Evolutionary conservation across 2,797 vertebrate genomes (phyloP), one percentile per base, ranked within the genome.

Genomic region (Danio tinwini): DNA sequence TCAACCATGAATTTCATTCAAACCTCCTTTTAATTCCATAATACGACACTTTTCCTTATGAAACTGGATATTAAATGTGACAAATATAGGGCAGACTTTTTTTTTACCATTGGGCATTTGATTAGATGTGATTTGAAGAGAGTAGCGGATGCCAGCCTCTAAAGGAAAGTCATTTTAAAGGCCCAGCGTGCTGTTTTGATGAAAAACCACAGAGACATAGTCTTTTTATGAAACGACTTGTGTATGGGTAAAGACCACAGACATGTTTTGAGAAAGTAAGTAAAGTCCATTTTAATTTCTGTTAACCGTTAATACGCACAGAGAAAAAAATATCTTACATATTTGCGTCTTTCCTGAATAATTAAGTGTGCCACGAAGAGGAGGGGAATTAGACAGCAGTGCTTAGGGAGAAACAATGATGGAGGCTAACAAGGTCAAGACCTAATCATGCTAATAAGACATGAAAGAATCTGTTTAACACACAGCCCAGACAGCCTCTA

Each of bases 341-440:
- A 71, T 74, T 65, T 39, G 58, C 67, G 44, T 79, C 55, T 73
- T 82, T 80, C 68, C 69, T 49, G 62, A 76, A 80, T 85, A 76
- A 82, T 82, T 76, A 82, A 65, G 75, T 69, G 62, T 74, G 29
- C 56, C 62, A 59, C 62, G 69, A 76, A 19, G 49, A 70, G 50
- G 49, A 64, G 68, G 72, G 55, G 73, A 84, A 85, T 80, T 82
- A 85, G 69, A 80, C 4, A 21, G 42, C 9, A 44, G 62, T 65
- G 73, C 64, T 73, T 47, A 68, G 71, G 80, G 78, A 76, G 64
- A 62, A 82, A 75, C 62, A 55, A 63, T 69, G 74, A 82, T 82
- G 76, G 68, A 61, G 67, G 68, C 68, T 80, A 82, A 73, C 81
- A 85, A 85, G 81, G 77, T 85, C 83, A 82, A 56, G 78, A 73